These are phyloP conservation scores for Plotosus lineatus DNA, from an alignment of 2,113 vertebrate genomes.

Conservation along the genomic window DNA sequence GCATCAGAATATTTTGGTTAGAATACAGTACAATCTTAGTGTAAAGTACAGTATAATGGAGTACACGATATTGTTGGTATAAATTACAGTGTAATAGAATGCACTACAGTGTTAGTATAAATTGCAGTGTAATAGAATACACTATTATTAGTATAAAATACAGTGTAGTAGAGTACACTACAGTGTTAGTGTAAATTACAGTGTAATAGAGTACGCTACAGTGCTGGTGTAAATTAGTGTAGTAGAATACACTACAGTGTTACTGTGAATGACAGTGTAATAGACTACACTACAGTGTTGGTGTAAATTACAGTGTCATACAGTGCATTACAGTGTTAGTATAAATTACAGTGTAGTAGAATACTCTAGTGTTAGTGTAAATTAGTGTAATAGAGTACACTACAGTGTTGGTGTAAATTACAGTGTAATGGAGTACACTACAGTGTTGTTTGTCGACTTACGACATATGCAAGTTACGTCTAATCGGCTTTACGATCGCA, in stretches of 20 bases:
- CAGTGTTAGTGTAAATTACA: background rate
- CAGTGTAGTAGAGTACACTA: background rate
- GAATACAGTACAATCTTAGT: too few species aligned
- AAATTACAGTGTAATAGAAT: background rate
- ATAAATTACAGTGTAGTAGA: background rate
- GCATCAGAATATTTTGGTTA: background rate
- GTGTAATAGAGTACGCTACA: background rate
- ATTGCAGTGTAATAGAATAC: background rate
- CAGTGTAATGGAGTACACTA: background rate
- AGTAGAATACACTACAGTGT: background rate
- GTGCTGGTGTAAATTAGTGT: background rate
- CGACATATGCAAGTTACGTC: too few species aligned
- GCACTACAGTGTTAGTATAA: background rate
- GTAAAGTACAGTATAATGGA: too few species aligned
- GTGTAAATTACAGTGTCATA: background rate
- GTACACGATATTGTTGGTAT: too few species aligned
- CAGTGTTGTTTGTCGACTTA: too few species aligned
- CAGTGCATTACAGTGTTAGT: background rate
- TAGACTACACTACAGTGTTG: background rate
- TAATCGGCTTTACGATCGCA: too few species aligned
- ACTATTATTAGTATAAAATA: background rate
- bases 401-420: background rate
- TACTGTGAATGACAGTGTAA: background rate
- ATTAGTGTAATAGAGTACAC: background rate
- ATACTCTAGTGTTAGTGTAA: background rate